A percentile compares a stretch with the other conserved stretches of the same genome.
phyloP scores from a whole-genome alignment of 2,888 invertebrate species.

The Boloria euphrosyne region DNA sequence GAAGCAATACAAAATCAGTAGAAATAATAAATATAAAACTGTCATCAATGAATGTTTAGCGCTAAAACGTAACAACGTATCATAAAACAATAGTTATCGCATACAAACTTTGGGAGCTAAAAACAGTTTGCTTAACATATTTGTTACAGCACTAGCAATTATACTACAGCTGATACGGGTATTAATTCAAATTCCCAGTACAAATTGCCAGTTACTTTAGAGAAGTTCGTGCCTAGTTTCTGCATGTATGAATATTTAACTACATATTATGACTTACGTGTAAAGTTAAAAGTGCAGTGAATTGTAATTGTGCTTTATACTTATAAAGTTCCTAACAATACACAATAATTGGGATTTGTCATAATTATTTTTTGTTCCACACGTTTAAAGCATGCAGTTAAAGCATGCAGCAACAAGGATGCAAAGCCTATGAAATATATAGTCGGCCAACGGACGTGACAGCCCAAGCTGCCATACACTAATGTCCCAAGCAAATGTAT shows the following conservation, averaged over 20 bases:
- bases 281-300: constrained; percentile 22
- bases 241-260: constrained; percentile 38
- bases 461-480: too few relatives aligned
- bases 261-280: constrained; percentile 11
- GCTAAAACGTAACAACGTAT: background rate
- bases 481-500: too few relatives aligned
- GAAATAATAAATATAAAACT: too few relatives aligned
- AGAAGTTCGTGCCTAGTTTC: constrained; percentile 37
- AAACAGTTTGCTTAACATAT: constrained; percentile 23
- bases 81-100: background rate
- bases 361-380: too few relatives aligned
- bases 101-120: constrained; percentile 22
- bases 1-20: too few relatives aligned
- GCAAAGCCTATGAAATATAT: too few relatives aligned
- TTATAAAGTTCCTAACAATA: background rate
- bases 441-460: too few relatives aligned
- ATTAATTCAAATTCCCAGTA: constrained; percentile 38
- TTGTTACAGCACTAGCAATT: constrained; percentile 34
- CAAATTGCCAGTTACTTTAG: constrained; percentile 38
- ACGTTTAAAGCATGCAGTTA: too few relatives aligned
- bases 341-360: too few relatives aligned
- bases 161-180: constrained; percentile 35
- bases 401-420: too few relatives aligned
- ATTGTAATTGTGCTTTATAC: constrained; percentile 1
- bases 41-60: too few relatives aligned